These are phyloP conservation scores for Brachionus asplanchnoidis DNA, from an alignment of 1,140 invertebrate species.

Conservation along the genomic window DNA sequence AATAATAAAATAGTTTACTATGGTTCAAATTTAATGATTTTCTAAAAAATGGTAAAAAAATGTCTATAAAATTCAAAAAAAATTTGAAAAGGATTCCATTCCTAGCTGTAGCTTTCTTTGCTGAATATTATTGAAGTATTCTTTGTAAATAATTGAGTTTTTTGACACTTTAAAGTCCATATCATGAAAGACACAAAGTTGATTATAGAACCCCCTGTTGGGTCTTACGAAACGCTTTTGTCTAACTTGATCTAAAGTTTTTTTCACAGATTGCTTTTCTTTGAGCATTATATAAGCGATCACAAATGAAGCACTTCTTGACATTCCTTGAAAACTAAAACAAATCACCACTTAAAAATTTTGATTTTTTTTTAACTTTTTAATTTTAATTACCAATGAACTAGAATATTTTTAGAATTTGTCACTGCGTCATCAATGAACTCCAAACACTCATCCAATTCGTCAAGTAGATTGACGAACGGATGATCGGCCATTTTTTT, in stretches of 20 bases:
- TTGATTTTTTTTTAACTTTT: no score
- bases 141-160: neutral
- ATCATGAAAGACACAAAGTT: neutral
- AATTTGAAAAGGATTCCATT: neutral
- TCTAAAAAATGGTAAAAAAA: no score
- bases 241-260: neutral
- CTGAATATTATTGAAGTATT: neutral
- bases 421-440: neutral
- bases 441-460: neutral
- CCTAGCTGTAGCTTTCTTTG: neutral
- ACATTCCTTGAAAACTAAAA: neutral
- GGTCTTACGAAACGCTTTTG: neutral
- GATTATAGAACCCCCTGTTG: neutral
- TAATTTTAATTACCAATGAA: constrained; percentile 10
- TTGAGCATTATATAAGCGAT: constrained; percentile 10
- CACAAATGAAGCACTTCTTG: neutral
- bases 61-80: no score
- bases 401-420: constrained; percentile 1
- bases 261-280: neutral
- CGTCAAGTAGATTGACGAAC: neutral
- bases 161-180: neutral
- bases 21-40: no score
- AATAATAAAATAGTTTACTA: no score
- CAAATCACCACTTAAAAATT: neutral
- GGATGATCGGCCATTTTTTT: neutral